These are phyloP conservation scores for Drosophila ezoana DNA, from an alignment of 2,888 invertebrate genomes.

Conservation along the genomic window DNA sequence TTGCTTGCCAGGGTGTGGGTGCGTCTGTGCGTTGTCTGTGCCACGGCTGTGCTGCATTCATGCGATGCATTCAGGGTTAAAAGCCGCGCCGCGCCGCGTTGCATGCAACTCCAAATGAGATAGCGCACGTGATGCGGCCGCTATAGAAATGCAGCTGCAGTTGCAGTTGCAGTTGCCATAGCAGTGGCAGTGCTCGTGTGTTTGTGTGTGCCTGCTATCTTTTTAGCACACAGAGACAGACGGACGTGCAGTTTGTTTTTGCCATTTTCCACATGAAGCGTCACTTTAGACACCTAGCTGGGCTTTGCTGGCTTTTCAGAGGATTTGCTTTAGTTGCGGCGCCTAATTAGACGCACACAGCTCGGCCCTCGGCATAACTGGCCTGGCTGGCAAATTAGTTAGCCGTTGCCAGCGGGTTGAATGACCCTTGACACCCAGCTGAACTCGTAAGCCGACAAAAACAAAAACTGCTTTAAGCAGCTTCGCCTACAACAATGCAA, in stretches of 20 bases:
- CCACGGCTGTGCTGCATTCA: constrained; percentile 60
- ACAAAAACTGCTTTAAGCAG: constrained; percentile 43
- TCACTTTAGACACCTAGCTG: constrained; percentile 80
- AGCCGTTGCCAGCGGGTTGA: constrained; percentile 52
- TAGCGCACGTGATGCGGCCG: constrained; percentile 68
- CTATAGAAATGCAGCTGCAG: constrained; percentile 50
- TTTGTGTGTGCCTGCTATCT: constrained; percentile 42
- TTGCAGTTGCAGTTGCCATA: constrained; percentile 12
- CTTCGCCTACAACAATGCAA: constrained; percentile 56
- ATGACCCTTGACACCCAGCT: constrained; percentile 54
- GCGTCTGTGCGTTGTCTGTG: constrained; percentile 68
- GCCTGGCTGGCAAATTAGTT: constrained; percentile 62
- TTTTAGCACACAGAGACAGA: constrained; percentile 26
- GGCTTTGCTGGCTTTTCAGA: constrained; percentile 52
- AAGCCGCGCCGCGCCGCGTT: constrained; percentile 56
- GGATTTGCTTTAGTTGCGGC: constrained; percentile 58
- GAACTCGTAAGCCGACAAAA: constrained; percentile 33
- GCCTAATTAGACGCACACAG: constrained; percentile 71
- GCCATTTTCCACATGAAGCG: constrained; percentile 72
- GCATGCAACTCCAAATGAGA: constrained; percentile 66
- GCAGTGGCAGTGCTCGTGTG: constrained; percentile 15
- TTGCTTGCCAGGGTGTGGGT: constrained; percentile 33
- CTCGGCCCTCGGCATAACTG: constrained; percentile 40
- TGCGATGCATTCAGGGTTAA: constrained; percentile 75
- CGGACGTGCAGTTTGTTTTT: constrained; percentile 56